Evolutionary conservation across 2,797 vertebrate genomes (phyloP).

Genomic region (Coregonus suidteri): DNA sequence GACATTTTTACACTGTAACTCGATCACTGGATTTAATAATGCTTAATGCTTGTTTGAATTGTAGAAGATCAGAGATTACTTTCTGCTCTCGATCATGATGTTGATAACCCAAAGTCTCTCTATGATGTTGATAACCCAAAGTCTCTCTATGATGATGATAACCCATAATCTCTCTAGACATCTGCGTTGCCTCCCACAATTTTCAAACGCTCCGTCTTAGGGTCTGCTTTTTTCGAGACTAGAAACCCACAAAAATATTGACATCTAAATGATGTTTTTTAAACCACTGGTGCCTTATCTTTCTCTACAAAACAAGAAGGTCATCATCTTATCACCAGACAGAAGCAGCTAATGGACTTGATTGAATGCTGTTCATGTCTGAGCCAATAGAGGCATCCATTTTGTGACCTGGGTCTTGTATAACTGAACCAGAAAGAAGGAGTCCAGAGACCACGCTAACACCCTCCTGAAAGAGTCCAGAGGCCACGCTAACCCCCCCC

Average conservation of each 20-base stretch:
- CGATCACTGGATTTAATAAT: conserved; percentile 59
- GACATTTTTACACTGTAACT: conserved; percentile 58
- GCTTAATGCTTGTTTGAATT: conserved; percentile 29
- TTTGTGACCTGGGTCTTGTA: conserved; percentile 25
- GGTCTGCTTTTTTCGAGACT: too few species aligned
- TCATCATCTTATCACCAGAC: conserved; percentile 23
- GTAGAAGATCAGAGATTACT: conserved; percentile 3
- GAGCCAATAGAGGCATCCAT: conserved; percentile 21
- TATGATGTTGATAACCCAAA: neutral
- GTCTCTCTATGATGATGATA: neutral
- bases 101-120: neutral
- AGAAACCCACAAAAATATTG: neutral
- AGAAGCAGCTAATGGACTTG: conserved; percentile 23
- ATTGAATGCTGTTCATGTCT: conserved; percentile 8
- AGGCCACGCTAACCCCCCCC: neutral
- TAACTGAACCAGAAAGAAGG: conserved; percentile 28
- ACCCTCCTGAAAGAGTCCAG: neutral
- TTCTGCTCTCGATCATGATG: neutral
- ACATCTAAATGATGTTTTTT: neutral
- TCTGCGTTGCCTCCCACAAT: too few species aligned
- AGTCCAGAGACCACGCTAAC: neutral
- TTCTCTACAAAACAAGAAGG: conserved; percentile 32
- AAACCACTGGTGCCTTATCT: neutral
- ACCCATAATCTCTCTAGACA: too few species aligned
- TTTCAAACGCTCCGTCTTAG: too few species aligned